A percentile compares a stretch with the other conserved stretches of the same genome.
Conservation (phyloP, 2,797 vertebrate species). For the Mustela erminea region DNA sequence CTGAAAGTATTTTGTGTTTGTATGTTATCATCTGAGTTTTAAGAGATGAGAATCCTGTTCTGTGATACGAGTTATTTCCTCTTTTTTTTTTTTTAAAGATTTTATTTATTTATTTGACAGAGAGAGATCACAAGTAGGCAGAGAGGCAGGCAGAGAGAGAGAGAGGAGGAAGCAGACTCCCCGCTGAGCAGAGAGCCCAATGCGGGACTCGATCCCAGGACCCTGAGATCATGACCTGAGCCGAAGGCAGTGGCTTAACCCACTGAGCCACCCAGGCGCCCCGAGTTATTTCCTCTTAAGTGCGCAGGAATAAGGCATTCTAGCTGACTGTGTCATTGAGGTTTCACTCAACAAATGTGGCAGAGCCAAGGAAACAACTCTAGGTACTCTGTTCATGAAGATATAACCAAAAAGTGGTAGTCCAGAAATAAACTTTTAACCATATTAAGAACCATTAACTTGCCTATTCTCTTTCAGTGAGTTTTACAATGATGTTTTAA, state of each 20-base stretch:
- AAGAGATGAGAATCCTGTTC: not conserved
- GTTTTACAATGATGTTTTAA: constrained; percentile 18
- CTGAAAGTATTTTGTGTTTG: not conserved
- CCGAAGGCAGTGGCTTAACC: too few relatives aligned
- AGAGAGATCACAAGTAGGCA: too few relatives aligned
- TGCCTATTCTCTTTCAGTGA: not conserved
- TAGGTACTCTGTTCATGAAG: not conserved
- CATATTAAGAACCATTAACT: not conserved
- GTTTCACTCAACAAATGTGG: not conserved
- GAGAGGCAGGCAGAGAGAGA: too few relatives aligned
- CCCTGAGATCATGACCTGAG: too few relatives aligned
- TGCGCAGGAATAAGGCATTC: not conserved
- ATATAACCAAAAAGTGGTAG: not conserved
- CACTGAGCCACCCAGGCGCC: too few relatives aligned
- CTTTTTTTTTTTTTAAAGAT: too few relatives aligned
- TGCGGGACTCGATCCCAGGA: too few relatives aligned
- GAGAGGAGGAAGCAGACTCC: too few relatives aligned
- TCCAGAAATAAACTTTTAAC: not conserved
- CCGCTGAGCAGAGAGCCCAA: too few relatives aligned
- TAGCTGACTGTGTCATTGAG: not conserved
- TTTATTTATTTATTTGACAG: too few relatives aligned
- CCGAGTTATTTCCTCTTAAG: not conserved
- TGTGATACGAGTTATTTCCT: not conserved
- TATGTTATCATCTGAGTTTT: not conserved
- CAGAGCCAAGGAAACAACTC: not conserved